Percentiles rank a stretch among this genome's conserved stretches.
Conservation (phyloP, 2,888 invertebrate species). For the Harpagoxenus sublaevis region DNA sequence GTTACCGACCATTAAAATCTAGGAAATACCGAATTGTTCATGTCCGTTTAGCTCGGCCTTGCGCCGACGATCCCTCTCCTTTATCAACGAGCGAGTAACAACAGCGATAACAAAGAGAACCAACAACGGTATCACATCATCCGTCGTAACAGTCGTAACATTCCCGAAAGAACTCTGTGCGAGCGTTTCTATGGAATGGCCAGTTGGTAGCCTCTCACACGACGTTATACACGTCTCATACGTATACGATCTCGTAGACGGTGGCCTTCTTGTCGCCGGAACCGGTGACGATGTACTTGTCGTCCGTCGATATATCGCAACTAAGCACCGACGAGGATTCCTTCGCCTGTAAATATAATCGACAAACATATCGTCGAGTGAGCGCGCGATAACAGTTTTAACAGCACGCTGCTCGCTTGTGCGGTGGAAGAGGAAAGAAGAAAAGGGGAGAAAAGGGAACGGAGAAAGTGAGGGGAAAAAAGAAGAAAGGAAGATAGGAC, state of each 20-base stretch:
- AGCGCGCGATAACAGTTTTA: slow-evolving; percentile 37
- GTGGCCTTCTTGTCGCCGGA: slow-evolving; percentile 99
- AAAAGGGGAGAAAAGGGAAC: too few relatives aligned
- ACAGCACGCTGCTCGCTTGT: neutral
- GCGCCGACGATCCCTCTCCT: slow-evolving; percentile 44
- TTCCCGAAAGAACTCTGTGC: slow-evolving; percentile 58
- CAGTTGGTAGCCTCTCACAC: slow-evolving; percentile 83
- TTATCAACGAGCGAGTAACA: slow-evolving; percentile 66
- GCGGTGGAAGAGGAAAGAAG: neutral
- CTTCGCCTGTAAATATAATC: slow-evolving; percentile 90
- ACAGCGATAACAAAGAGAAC: slow-evolving; percentile 74
- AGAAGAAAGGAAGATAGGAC: neutral
- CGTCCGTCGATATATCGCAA: slow-evolving; percentile 99
- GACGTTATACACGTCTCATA: neutral
- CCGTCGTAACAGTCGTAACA: slow-evolving; percentile 53
- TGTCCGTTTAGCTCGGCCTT: slow-evolving; percentile 6
- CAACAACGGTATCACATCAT: slow-evolving; percentile 70
- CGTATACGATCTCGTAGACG: slow-evolving; percentile 97
- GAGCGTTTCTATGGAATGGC: slow-evolving; percentile 30
- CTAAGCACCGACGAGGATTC: slow-evolving; percentile 99
- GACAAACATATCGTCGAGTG: slow-evolving; percentile 50
- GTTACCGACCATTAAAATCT: slow-evolving; percentile 9
- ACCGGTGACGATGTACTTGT: slow-evolving; percentile 99
- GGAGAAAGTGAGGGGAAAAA: neutral
- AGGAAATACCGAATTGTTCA: slow-evolving; percentile 7